Base-by-base conservation (phyloP, 1,140 invertebrate species). In the Bombus difficillimus region DNA sequence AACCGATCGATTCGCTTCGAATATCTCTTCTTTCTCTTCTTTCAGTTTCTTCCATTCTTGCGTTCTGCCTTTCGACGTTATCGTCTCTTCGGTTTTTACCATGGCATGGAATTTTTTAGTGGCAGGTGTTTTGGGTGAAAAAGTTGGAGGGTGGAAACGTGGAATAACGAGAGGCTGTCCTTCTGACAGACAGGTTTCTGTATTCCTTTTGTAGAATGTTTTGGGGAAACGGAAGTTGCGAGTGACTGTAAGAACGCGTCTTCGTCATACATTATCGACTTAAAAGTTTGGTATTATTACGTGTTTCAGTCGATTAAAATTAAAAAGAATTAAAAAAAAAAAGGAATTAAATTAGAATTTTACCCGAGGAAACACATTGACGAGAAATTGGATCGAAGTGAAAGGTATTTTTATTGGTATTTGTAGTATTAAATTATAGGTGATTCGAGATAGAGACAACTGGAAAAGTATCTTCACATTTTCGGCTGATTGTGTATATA, bases 1-100 rank as follows among this genome's bases (percentile, higher is more conserved):
- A 53, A 53, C 47, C 47, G 47, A 83, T 66, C 43, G 47, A 37
- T 69, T 78, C 74, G 28, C 64, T 13, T 9, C 37, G 62, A 83
- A 78, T 68, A 57, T 77, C 28, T 18, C 34, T 77, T 41, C 59
- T 83, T 66, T 18, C 39, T 53, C 15, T 64, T 39, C 12, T n/a
- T 72, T 13, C 9, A 3, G 15, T 12, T 25, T 74, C n/a, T n/a
- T 18, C 15, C 28, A 37, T 28, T 25, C 39, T 41, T 82, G 28
- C n/a, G 62, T 64, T 64, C 62, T 22, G 8, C 15, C 13, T 66
- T 0, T 32, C 62, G 62, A 64, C 62, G 28, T 62, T n/a, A 62
- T 62, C 25, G 59, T 62, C 12, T 28, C 28, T 62, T 28, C 3
- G n/a, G 59, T 28, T 28, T 13, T 62, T 62, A n/a, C 59, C 59